These are phyloP conservation scores for Henricia sp. DNA, from an alignment of 53 echinoderm and acorn worm species.

Conservation along the genomic window DNA sequence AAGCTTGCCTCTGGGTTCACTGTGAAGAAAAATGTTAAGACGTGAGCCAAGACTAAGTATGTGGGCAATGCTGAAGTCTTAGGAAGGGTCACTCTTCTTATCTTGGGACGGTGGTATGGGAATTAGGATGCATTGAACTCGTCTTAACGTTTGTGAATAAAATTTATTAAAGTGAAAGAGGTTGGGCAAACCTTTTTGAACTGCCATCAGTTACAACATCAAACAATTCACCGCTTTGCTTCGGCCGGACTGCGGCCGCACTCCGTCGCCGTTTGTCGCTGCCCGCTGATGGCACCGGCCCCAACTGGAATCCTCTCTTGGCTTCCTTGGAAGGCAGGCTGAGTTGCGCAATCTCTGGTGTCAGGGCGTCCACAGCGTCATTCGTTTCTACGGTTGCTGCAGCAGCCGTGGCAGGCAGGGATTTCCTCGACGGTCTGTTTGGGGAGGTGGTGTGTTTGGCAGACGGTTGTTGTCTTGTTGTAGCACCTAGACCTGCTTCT, in stretches of 20 bases:
- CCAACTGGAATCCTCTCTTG: conserved; percentile 74
- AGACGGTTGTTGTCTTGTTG: neutral
- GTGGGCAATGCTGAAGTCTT: neutral
- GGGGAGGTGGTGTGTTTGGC: conserved; percentile 15
- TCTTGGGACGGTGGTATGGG: too few species aligned
- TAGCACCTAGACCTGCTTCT: neutral
- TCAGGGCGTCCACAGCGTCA: conserved; percentile 24
- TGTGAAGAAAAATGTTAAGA: neutral
- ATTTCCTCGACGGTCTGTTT: neutral
- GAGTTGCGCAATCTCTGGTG: conserved; percentile 65
- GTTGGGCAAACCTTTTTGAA: neutral
- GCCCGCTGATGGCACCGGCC: conserved; percentile 22
- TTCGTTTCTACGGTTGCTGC: neutral
- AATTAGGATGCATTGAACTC: too few species aligned
- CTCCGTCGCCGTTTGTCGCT: conserved; percentile 23
- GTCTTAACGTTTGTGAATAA: neutral
- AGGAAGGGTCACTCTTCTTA: too few species aligned
- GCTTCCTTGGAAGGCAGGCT: conserved; percentile 72
- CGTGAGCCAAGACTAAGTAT: neutral
- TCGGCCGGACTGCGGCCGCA: neutral
- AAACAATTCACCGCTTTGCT: neutral
- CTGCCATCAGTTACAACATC: conserved; percentile 8
- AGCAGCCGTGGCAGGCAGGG: conserved; percentile 6
- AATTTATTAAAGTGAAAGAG: neutral
- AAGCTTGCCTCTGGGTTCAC: conserved; percentile 64